A percentile compares a stretch with the other conserved stretches of the same genome.
These are phyloP conservation scores for Bombus confusus DNA, from an alignment of 1,140 invertebrate species.

Conservation along the genomic window DNA sequence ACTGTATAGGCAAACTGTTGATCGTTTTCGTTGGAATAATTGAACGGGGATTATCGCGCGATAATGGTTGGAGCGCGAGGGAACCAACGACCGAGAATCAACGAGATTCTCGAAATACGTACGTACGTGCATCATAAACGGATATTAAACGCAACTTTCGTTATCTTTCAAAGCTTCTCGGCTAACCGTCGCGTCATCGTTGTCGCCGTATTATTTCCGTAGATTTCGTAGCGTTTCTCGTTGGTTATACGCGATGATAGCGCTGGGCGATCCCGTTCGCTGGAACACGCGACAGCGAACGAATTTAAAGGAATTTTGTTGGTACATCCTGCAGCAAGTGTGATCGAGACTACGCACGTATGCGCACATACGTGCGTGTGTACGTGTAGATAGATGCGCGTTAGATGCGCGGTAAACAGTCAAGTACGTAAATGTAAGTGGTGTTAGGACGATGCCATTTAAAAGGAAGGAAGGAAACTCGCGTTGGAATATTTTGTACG, in stretches of 20 bases:
- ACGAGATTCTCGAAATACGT: too few species aligned
- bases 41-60: neutral
- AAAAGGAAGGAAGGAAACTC: neutral
- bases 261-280: neutral
- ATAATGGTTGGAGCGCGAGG: too few species aligned
- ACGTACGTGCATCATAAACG: conserved; percentile 20
- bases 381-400: too few species aligned
- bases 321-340: neutral
- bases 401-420: too few species aligned
- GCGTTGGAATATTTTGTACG: conserved; percentile 7
- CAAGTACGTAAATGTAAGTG: conserved; percentile 5
- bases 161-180: neutral
- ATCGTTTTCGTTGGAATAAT: neutral
- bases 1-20: neutral
- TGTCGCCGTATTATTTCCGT: conserved; percentile 38
- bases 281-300: neutral
- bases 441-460: conserved; percentile 22
- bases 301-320: neutral
- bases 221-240: conserved; percentile 49
- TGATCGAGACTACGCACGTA: neutral
- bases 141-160: conserved; percentile 19
- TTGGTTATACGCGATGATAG: conserved; percentile 35
- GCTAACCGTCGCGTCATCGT: neutral
- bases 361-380: too few species aligned
- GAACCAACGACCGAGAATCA: neutral